phyloP scores from a whole-genome alignment of 2,888 invertebrate genomes.

The Nomada hirtipes region DNA sequence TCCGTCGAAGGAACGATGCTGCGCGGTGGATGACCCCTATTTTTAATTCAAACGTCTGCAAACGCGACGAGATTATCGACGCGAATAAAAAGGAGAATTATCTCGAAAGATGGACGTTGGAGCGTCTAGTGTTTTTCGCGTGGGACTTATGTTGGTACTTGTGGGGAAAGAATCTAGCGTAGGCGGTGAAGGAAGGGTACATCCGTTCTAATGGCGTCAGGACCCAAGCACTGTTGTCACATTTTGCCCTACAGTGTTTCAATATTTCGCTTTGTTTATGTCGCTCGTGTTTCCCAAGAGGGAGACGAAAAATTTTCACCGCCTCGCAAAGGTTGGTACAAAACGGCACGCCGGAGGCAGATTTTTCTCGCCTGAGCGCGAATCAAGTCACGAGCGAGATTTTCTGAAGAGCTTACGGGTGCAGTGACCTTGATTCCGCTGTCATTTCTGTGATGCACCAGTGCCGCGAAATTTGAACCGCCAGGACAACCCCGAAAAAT shows the following conservation, averaged over 20 bases:
- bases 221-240: constrained; percentile 83
- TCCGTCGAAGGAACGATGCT: background rate
- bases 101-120: background rate
- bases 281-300: constrained; percentile 65
- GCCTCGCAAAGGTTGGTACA: constrained; percentile 42
- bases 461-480: constrained; percentile 76
- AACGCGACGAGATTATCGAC: background rate
- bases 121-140: constrained; percentile 22
- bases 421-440: constrained; percentile 82
- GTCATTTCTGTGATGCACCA: constrained; percentile 73
- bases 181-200: constrained; percentile 61
- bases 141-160: background rate
- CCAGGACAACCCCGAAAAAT: background rate
- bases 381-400: constrained; percentile 60
- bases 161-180: background rate
- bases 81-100: background rate
- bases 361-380: constrained; percentile 26
- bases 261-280: constrained; percentile 83
- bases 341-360: constrained; percentile 55
- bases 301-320: constrained; percentile 42
- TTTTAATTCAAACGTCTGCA: background rate
- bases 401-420: constrained; percentile 72
- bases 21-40: background rate
- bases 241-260: constrained; percentile 84
- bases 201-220: constrained; percentile 83